Evolutionary conservation across 2,888 invertebrate genomes (phyloP).

Genomic region (Cylloceria caligata): DNA sequence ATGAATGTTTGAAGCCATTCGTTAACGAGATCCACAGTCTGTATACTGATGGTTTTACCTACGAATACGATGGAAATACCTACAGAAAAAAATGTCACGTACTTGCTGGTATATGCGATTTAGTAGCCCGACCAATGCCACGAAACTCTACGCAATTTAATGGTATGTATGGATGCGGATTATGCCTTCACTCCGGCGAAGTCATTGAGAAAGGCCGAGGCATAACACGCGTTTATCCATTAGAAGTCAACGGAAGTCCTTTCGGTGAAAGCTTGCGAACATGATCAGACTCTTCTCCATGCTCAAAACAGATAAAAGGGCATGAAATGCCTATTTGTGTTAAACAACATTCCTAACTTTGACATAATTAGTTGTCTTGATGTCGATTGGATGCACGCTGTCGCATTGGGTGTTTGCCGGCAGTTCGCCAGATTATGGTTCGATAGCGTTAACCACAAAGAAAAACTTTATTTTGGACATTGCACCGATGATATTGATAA

Average conservation of each 20-base stretch:
- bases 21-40: constrained; percentile 11
- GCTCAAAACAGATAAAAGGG: constrained; percentile 12
- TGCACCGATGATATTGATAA: constrained; percentile 9
- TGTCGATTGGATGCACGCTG: constrained; percentile 48
- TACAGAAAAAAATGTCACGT: constrained; percentile 12
- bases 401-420: constrained; percentile 23
- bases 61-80: background rate
- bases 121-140: background rate
- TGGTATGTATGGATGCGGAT: background rate
- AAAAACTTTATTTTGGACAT: constrained; percentile 37
- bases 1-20: constrained; percentile 49
- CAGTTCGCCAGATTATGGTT: constrained; percentile 49
- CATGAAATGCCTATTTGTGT: constrained; percentile 29
- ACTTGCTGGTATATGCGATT: background rate
- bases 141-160: constrained; percentile 6
- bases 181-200: constrained; percentile 6
- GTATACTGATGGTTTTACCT: constrained; percentile 21
- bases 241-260: background rate
- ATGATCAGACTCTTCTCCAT: background rate
- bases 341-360: constrained; percentile 23
- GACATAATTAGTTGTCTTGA: constrained; percentile 28
- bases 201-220: constrained; percentile 36
- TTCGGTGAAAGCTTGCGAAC: background rate
- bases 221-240: background rate
- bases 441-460: background rate